Conservation (phyloP, 2,797 vertebrate genomes). For the Syncerus caffer region DNA sequence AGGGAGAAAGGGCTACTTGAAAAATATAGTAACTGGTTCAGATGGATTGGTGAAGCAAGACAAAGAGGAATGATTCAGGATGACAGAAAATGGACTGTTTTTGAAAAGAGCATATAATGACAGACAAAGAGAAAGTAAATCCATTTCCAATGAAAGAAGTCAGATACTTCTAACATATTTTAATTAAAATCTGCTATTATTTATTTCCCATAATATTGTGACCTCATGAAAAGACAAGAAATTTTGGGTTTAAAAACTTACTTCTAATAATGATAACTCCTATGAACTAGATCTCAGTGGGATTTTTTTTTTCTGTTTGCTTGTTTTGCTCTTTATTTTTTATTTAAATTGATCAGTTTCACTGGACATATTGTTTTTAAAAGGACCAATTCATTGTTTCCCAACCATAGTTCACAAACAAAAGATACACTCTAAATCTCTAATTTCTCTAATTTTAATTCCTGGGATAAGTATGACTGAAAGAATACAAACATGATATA, state of each 20-base stretch:
- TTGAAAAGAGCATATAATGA: not conserved
- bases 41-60: not conserved
- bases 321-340: not conserved
- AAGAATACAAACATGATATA: not conserved
- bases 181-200: not conserved
- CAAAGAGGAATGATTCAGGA: not conserved
- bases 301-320: not conserved
- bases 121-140: not conserved
- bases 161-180: not conserved
- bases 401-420: not conserved
- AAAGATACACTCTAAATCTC: not conserved
- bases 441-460: not conserved
- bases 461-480: not conserved
- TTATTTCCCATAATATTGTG: not conserved
- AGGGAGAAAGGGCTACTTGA: not conserved
- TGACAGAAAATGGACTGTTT: not conserved
- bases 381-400: not conserved
- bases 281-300: not conserved
- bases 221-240: not conserved
- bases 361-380: not conserved
- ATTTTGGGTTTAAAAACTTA: not conserved
- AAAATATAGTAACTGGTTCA: not conserved
- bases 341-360: not conserved
- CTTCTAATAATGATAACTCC: not conserved
- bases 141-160: not conserved